Base-by-base conservation (phyloP, 2,113 vertebrate genomes). In the Polyodon spathula region DNA sequence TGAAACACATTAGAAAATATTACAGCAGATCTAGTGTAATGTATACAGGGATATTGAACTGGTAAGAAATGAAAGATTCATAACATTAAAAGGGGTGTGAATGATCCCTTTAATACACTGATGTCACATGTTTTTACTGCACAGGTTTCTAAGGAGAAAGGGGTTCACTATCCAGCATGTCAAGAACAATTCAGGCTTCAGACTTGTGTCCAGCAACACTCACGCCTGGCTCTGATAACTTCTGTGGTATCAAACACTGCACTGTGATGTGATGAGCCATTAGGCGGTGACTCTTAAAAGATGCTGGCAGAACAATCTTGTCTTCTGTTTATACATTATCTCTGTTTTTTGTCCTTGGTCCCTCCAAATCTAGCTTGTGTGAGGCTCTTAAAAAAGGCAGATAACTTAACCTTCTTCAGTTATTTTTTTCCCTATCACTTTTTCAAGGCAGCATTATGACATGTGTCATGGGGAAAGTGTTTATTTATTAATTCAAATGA, bases 261-360 rank as follows among this genome's bases (percentile, higher is more conserved):
- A 16, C 37, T 57, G 52, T 54, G 40, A 46, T 6, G 10, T 12
- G 46, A 14, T n/a, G 12, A 16, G 39, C 37, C 55, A 40, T 14
- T 40, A 8, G 40, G 62, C 54, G 73, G 64, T 71, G 59, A 60
- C 66, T 68, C 70, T 78, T 79, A 69, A 82, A 79, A 82, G 70
- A 68, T 12, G 7, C 15, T 44, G 60, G 4, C 39, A 10, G 46
- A 55, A 42, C 70, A 75, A 75, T 78, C 59, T n/a, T 73, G 75
- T 78, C 76, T 74, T 77, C 74, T 80, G 74, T 76, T 78, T 67
- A 69, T 62, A 80, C 75, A 74, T 63, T 80, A 83, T 82, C 78
- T 81, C 74, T 68, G 76, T 82, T n/a, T 72, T 78, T 79, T 82
- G 81, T 82, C 83, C 83, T 85, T 84, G 80, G 80, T 76, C 77